A percentile compares a stretch with the other conserved stretches of the same genome.
Conservation (phyloP, 2,797 vertebrate species). For the Labroides dimidiatus region DNA sequence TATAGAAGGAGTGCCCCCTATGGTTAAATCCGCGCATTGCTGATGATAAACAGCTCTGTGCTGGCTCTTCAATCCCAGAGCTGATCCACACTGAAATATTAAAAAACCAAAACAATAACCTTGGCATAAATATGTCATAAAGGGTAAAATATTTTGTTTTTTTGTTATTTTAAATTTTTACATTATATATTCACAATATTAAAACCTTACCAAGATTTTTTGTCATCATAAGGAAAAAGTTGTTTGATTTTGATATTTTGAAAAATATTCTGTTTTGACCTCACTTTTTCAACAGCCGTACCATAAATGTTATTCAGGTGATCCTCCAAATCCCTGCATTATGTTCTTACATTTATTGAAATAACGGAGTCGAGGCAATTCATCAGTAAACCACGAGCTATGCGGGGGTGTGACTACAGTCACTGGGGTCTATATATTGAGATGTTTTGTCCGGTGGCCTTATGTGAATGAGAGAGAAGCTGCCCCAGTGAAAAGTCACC, state of each 20-base stretch:
- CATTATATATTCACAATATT: not conserved
- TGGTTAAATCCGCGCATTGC: conserved; percentile 8
- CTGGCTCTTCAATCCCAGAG: conserved; percentile 7
- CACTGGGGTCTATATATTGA: conserved; percentile 87
- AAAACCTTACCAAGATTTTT: not conserved
- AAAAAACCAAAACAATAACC: too few relatives aligned
- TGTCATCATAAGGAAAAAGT: not conserved
- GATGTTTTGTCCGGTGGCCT: conserved; percentile 67
- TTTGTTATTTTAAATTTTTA: not conserved
- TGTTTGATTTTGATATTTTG: not conserved
- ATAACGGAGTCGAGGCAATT: conserved; percentile 57
- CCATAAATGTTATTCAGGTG: not conserved
- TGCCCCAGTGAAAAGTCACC: conserved; percentile 58
- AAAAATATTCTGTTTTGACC: not conserved
- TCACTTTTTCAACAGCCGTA: too few relatives aligned
- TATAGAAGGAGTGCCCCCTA: conserved; percentile 51
- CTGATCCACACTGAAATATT: conserved; percentile 7
- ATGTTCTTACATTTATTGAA: conserved; percentile 20
- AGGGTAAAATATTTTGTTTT: not conserved
- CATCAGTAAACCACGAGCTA: conserved; percentile 65
- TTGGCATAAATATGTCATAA: not conserved
- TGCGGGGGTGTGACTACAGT: conserved; percentile 83
- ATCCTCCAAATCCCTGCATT: not conserved
- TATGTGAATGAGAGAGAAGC: conserved; percentile 79
- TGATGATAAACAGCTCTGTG: conserved; percentile 1